A percentile compares a stretch with the other conserved stretches of the same genome.
phyloP scores from a whole-genome alignment of 2,797 vertebrate species.

The Tinamus major region DNA sequence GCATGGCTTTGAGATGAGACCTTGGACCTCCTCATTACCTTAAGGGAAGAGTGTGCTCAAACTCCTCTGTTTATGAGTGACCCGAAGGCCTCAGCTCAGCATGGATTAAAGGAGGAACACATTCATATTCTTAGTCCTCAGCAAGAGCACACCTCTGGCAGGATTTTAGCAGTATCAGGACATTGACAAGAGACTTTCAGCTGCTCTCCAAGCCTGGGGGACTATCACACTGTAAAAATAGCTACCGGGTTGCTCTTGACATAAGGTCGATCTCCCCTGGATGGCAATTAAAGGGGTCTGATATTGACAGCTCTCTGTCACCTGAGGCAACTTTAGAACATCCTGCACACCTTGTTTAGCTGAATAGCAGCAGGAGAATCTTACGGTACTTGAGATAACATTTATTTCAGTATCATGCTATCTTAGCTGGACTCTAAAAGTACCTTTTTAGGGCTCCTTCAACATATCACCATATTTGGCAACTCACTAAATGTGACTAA shows the following conservation, averaged over 20 bases:
- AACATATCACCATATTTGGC: neutral
- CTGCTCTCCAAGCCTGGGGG: fast-evolving
- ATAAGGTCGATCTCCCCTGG: neutral
- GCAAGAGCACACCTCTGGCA: neutral
- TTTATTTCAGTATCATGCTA: neutral
- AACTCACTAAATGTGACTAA: neutral
- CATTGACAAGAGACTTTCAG: neutral
- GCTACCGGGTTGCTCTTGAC: neutral
- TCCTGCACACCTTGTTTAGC: neutral
- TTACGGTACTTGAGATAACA: neutral
- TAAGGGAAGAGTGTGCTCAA: neutral
- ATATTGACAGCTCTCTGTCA: neutral
- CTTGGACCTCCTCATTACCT: neutral
- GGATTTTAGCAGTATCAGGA: neutral
- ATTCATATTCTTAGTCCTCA: neutral
- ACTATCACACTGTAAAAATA: neutral
- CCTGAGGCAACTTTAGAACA: neutral
- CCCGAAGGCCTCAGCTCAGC: neutral
- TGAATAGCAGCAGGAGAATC: neutral
- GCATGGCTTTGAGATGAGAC: neutral
- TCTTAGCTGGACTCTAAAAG: neutral
- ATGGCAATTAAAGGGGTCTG: neutral
- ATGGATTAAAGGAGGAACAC: neutral
- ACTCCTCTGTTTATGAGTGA: neutral
- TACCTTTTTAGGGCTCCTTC: neutral